Percentiles rank a stretch among this genome's conserved stretches.
These are phyloP conservation scores for Aphidius ervi DNA, from an alignment of 1,140 invertebrate genomes.

Conservation along the genomic window DNA sequence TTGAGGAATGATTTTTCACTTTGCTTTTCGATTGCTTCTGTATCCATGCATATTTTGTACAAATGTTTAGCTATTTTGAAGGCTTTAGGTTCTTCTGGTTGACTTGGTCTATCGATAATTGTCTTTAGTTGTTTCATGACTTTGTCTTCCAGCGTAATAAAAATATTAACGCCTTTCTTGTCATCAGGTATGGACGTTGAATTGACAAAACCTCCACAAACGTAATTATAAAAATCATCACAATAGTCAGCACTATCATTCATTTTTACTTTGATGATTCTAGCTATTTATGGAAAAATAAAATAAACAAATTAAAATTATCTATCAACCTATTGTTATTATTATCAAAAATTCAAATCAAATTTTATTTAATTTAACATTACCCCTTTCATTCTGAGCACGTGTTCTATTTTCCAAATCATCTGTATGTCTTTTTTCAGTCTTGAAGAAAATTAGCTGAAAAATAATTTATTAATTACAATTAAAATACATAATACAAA, in stretches of 20 bases:
- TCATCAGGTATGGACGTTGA: constrained; percentile 52
- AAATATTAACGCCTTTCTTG: too few species aligned
- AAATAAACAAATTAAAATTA: not conserved
- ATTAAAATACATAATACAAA: too few species aligned
- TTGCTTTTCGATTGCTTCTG: constrained; percentile 66
- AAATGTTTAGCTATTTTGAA: constrained; percentile 65
- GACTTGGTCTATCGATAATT: constrained; percentile 67
- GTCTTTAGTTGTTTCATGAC: constrained; percentile 72
- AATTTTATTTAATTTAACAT: too few species aligned
- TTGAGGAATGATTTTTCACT: constrained; percentile 66
- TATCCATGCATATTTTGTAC: constrained; percentile 67
- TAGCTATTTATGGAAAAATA: too few species aligned
- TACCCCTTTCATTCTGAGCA: too few species aligned
- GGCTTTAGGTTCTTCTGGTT: constrained; percentile 63
- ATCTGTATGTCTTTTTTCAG: too few species aligned
- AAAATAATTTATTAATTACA: too few species aligned
- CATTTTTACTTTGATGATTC: too few species aligned
- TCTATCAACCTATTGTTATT: too few species aligned
- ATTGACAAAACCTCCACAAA: constrained; percentile 49
- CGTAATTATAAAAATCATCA: constrained; percentile 76
- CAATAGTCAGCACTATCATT: constrained; percentile 64
- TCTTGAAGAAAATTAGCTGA: too few species aligned
- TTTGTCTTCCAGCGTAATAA: constrained; percentile 69
- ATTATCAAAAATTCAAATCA: too few species aligned
- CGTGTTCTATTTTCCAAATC: too few species aligned